Base-by-base conservation (phyloP, 2,797 vertebrate genomes). In the Peromyscus aztecus region DNA sequence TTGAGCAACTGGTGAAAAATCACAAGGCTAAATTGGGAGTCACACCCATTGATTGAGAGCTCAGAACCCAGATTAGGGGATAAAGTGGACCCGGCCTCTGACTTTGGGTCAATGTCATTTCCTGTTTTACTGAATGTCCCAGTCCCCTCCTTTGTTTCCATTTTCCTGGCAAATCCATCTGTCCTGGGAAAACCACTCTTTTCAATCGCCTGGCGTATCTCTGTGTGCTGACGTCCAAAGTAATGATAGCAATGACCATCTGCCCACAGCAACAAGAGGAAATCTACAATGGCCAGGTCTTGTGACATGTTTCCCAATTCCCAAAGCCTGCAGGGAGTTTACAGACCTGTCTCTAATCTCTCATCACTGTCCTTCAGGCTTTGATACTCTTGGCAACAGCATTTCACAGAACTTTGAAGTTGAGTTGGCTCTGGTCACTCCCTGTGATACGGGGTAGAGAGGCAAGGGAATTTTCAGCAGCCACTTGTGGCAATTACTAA, bases 131-230 rank as follows among this genome's bases (percentile, higher is more conserved):
- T 94, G 37, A 12, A 19, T 95, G 59, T 84, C 69, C 46, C 24
- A 10, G 65, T 76, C 34, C 71, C 23, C 92, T 75, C 55, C 37
- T 19, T 34, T 43, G 67, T 94, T 65, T 80, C 76, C 90, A 91
- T 96, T 96, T 95, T 93, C 94, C 96, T 97, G 94, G 76, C 82
- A 96, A 93, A 97, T 69, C 77, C 52, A 31, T 96, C 75, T 73
- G 29, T 87, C 91, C 95, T 91, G 81, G 90, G 80, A 95, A 97
- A 91, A 67, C 14, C 43, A 14, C 27, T 84, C 89, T 80, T 40
- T 90, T 69, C 19, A 21, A 2, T 71, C 37, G 40, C 52, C 83
- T 43, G 87, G 61, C 59, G 14, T 89, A 65, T 91, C 91, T 95
- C 93, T 57, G 0, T 2, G 86, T 77, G 63, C 78, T 92, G 87